Conservation (phyloP, 92 coral and sea anemone species). For the Phenganax marumi region DNA sequence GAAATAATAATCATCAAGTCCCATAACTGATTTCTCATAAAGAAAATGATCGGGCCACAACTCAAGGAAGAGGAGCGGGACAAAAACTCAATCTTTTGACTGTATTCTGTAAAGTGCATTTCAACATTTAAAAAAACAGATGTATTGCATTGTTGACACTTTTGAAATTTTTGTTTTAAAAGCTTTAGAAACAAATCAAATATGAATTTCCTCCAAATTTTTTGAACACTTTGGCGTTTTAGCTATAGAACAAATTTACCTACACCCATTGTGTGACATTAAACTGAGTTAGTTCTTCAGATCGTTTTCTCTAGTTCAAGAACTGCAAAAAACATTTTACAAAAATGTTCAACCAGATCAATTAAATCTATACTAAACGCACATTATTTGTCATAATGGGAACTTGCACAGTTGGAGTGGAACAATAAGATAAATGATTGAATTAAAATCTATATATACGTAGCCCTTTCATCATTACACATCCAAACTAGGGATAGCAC, state of each 20-base stretch:
- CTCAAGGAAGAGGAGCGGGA: no score
- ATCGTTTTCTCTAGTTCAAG: background rate
- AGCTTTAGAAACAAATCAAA: background rate
- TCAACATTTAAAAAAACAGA: no score
- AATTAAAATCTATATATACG: constrained; percentile 7
- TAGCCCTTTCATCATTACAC: background rate
- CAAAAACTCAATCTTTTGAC: no score
- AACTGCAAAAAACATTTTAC: background rate
- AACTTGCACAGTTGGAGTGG: background rate
- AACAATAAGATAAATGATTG: constrained; percentile 10
- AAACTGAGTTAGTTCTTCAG: background rate
- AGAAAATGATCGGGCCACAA: no score
- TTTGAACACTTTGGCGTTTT: background rate
- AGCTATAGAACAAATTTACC: background rate
- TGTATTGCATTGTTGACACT: background rate
- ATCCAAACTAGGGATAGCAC: background rate
- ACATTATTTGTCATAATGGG: background rate
- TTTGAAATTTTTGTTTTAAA: background rate
- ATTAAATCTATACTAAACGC: background rate
- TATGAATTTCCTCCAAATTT: background rate
- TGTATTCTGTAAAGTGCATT: no score
- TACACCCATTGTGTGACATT: background rate
- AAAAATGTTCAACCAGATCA: background rate
- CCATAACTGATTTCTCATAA: no score
- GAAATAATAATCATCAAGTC: no score